These are phyloP conservation scores for Gari tellinella DNA, from an alignment of 2,888 invertebrate genomes.

Conservation along the genomic window DNA sequence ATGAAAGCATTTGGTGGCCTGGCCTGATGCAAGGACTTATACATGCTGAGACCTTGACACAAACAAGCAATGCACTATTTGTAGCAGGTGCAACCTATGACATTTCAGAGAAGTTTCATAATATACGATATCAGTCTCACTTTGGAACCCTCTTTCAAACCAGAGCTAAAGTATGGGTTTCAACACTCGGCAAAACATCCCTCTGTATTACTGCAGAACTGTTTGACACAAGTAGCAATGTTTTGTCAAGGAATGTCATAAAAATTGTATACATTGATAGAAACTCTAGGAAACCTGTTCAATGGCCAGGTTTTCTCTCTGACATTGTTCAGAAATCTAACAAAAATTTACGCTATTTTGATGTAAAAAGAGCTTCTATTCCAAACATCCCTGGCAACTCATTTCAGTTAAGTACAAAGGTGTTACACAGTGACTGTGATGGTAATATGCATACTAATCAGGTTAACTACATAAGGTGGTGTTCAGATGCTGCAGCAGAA, in stretches of 20 bases:
- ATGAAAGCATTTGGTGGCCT: conserved; percentile 44
- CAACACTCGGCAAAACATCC: conserved; percentile 25
- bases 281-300: conserved; percentile 20
- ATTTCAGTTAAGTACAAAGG: conserved; percentile 11
- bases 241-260: conserved; percentile 3
- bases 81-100: conserved; percentile 23
- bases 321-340: background rate
- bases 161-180: conserved; percentile 12
- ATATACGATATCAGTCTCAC: conserved; percentile 18
- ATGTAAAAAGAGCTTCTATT: conserved; percentile 1
- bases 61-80: conserved; percentile 29
- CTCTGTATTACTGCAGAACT: conserved; percentile 3
- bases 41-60: conserved; percentile 21
- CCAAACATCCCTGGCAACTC: conserved; percentile 6
- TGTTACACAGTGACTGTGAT: conserved; percentile 42
- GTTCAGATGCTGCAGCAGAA: conserved; percentile 24
- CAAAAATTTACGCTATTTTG: background rate
- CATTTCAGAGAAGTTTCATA: conserved; percentile 9
- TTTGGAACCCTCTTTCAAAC: conserved; percentile 27
- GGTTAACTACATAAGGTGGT: conserved; percentile 30
- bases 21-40: conserved; percentile 31
- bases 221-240: conserved; percentile 7
- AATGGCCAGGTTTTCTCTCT: conserved; percentile 6
- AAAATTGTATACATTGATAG: conserved; percentile 24
- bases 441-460: conserved; percentile 34